Evolutionary conservation across 2,113 vertebrate genomes (phyloP), one percentile per base, ranked within the genome.

Genomic region (Oenanthe melanoleuca): DNA sequence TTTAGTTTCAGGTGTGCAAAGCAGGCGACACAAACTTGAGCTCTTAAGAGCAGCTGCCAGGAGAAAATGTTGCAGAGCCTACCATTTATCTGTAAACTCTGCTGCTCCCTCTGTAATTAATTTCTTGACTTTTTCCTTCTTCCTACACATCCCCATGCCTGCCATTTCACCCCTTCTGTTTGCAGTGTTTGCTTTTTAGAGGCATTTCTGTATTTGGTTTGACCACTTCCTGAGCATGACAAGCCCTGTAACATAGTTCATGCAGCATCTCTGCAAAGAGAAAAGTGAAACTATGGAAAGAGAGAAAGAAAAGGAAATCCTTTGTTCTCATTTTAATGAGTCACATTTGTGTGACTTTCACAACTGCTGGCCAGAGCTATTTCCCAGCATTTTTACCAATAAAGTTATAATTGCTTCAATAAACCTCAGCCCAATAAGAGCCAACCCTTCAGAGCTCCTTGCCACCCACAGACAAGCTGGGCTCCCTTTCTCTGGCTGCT

Each of bases 401-500:
- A 34, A 64, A 82, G 2, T 42, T 83, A 23, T 10, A 80, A 61
- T 17, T 73, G 26, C 38, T 38, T n/a, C 10, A 9, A 37, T 53
- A 21, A 28, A 3, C 4, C 22, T 17, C 37, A 33, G 4, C 3
- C 28, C n/a, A 34, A 1, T 10, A 70, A 57, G 22, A 38, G 3
- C 11, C 24, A 60, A 6, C 3, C 2, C 9, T 14, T 18, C 11
- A 11, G 25, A 72, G 59, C 20, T 5, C 15, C 12, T 74, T 13
- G 74, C 15, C 47, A 71, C 1, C 5, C 28, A 40, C 2, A 69
- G 6, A 12, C 40, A 88, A n/a, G 22, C 33, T 12, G 4, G 33
- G 5, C 1, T 86, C 15, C 8, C 34, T 16, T 74, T 44, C 34
- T 52, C 34, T 47, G 23, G 12, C 14, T 49, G 28, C 42, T 34